phyloP scores from a whole-genome alignment of 2,113 vertebrate genomes.

The Aegotheles bennettii region DNA sequence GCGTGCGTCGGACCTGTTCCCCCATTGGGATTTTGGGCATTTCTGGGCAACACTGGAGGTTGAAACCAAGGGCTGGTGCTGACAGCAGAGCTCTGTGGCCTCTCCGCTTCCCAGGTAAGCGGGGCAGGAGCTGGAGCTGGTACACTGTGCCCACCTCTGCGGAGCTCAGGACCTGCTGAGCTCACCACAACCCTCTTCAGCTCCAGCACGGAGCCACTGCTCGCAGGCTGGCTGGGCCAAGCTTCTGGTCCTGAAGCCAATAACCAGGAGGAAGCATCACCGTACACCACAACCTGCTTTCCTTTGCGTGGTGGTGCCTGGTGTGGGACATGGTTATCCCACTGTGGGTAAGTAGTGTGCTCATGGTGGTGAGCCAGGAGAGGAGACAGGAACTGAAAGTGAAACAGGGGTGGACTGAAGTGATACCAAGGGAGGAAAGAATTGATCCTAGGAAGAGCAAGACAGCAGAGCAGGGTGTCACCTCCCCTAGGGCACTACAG shows the following conservation, averaged over 20 bases:
- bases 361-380: neutral
- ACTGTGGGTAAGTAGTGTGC: neutral
- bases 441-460: neutral
- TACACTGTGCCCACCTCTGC: neutral
- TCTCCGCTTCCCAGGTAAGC: neutral
- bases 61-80: neutral
- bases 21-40: neutral
- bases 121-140: neutral
- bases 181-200: fast-evolving
- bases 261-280: neutral
- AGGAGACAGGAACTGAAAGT: neutral
- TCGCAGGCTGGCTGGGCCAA: neutral
- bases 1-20: fast-evolving
- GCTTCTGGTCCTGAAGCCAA: neutral
- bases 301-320: neutral
- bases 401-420: neutral
- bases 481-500: neutral
- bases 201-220: neutral
- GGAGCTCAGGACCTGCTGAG: neutral
- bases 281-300: neutral
- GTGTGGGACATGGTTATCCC: neutral
- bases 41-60: neutral
- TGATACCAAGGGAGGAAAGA: neutral
- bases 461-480: neutral
- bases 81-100: neutral